phyloP scores from a whole-genome alignment of 1,140 invertebrate species.

The Elysia chlorotica region DNA sequence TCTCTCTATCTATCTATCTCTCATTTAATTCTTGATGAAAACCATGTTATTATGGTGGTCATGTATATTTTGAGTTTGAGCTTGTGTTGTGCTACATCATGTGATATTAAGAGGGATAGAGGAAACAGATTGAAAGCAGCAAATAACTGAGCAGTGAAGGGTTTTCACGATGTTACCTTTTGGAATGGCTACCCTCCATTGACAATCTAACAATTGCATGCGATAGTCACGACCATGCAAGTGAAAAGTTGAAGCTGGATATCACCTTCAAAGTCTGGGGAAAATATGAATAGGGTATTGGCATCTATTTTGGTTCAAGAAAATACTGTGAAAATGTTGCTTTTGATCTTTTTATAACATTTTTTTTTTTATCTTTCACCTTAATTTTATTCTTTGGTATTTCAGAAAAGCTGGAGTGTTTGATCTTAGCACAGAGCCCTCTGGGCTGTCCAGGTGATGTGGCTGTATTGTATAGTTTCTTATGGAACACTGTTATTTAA shows the following conservation, averaged over 20 bases:
- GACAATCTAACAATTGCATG: background rate
- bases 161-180: background rate
- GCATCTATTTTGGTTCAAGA: background rate
- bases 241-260: too few species aligned
- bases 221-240: background rate
- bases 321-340: background rate
- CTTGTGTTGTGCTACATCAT: too few species aligned
- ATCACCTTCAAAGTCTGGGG: too few species aligned
- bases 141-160: too few species aligned
- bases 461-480: background rate
- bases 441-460: constrained; percentile 52
- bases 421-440: constrained; percentile 53
- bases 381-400: background rate
- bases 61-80: too few species aligned
- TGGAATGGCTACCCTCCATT: background rate
- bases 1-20: too few species aligned
- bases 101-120: too few species aligned
- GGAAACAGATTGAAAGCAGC: too few species aligned
- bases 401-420: constrained; percentile 53
- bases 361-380: background rate
- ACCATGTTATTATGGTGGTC: too few species aligned
- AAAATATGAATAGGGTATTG: too few species aligned
- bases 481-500: background rate
- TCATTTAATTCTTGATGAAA: too few species aligned
- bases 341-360: background rate